These are phyloP conservation scores for Arbacia lixula DNA, from an alignment of 53 echinoderm and acorn worm species.

Conservation along the genomic window DNA sequence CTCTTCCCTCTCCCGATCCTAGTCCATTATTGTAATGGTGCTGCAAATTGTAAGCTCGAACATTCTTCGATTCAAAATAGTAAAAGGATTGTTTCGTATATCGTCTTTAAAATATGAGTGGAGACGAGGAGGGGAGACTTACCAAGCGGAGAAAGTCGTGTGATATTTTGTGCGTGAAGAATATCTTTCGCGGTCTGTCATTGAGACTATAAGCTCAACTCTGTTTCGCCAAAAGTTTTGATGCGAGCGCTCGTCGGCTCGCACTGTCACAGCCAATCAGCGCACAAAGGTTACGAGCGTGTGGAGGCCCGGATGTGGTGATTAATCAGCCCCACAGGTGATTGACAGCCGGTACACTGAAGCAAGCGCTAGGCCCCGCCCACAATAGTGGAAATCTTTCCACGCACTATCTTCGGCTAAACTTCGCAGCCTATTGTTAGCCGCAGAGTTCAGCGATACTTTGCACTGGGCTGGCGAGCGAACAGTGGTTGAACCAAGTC, in stretches of 20 bases:
- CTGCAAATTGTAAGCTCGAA: too few species aligned
- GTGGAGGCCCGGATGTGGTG: conserved; percentile 54
- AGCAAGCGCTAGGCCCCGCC: conserved; percentile 28
- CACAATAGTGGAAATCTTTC: conserved; percentile 17
- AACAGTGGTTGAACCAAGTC: background rate
- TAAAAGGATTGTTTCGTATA: too few species aligned
- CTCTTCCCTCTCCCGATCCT: too few species aligned
- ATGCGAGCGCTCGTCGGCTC: conserved; percentile 22
- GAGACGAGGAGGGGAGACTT: too few species aligned
- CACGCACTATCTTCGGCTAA: background rate
- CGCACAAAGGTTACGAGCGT: conserved; percentile 45
- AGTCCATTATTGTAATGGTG: too few species aligned
- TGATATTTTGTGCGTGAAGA: too few species aligned
- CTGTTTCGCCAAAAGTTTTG: conserved; percentile 52
- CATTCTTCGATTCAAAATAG: too few species aligned
- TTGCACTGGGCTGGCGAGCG: conserved; percentile 19
- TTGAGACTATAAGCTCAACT: too few species aligned
- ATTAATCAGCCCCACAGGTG: conserved; percentile 55
- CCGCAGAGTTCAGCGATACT: conserved; percentile 17
- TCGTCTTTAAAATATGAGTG: too few species aligned
- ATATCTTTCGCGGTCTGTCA: too few species aligned
- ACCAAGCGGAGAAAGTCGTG: too few species aligned
- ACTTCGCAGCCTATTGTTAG: conserved; percentile 49
- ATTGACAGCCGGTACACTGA: conserved; percentile 48
- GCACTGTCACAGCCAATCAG: conserved; percentile 57